A percentile compares a stretch with the other conserved stretches of the same genome.
Evolutionary conservation across 2,113 vertebrate species (phyloP).

Genomic region (Conger conger): DNA sequence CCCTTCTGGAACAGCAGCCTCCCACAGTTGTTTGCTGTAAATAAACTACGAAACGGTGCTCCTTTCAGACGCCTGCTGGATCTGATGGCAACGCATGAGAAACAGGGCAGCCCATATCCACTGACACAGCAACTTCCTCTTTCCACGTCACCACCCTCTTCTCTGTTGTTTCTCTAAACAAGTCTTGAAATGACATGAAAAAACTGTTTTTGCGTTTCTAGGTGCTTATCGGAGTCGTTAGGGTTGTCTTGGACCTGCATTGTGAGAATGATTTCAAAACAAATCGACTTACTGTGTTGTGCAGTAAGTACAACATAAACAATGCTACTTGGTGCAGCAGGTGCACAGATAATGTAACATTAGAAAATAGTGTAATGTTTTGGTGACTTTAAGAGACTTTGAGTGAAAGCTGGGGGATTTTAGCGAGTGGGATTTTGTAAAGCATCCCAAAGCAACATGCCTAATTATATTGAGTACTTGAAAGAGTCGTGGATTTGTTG

Average conservation of each 20-base stretch:
- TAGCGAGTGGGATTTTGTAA: background rate
- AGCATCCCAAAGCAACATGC: background rate
- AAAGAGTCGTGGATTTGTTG: background rate
- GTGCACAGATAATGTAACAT: background rate
- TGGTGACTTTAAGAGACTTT: background rate
- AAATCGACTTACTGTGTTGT: background rate
- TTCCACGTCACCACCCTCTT: background rate
- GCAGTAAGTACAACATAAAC: background rate
- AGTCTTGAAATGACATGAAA: background rate
- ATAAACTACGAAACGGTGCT: background rate
- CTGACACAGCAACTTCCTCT: background rate
- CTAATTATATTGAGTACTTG: background rate
- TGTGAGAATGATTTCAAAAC: background rate
- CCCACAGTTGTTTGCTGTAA: slow-evolving; percentile 16
- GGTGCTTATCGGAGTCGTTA: background rate
- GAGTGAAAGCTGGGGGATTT: background rate
- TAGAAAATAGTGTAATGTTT: background rate
- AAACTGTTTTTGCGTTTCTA: background rate
- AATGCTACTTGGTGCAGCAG: background rate
- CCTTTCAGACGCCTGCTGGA: background rate
- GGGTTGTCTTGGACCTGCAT: background rate
- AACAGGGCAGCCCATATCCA: background rate
- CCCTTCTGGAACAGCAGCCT: background rate
- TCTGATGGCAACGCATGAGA: background rate
- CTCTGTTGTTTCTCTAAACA: background rate